Base-by-base conservation (phyloP, 1,140 invertebrate species). In the Leptinotarsa texana region DNA sequence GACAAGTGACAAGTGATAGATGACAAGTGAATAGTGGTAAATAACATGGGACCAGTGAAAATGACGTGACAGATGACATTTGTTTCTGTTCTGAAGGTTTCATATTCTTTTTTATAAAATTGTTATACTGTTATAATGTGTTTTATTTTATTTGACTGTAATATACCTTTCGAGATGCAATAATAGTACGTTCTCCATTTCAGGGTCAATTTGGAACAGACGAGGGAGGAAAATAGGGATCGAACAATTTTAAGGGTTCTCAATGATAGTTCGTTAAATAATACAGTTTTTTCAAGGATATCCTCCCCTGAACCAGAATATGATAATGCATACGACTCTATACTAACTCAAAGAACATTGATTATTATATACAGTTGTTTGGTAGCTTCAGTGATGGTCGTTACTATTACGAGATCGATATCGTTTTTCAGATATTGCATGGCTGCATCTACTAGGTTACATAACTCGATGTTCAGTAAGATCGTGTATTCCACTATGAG, bases 391-490 rank as follows among this genome's bases (percentile, higher is more conserved):
- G 79, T 89, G 18, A 86, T 92, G 3, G 71, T 88, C 3, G 70
- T 91, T 3, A 90, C 91, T 2, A 76, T 93, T 6, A 78, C 88
- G 0, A 84, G 93, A 78, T 93, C 93, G 0, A 88, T 92, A 22
- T 81, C 89, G 8, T 95, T 95, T 83, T 95, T 94, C 81, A 84
- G 88, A 22, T 87, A 93, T 69, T 93, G 93, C 72, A 93, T 95
- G 89, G 87, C 86, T 72, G 91, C 93, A 17, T 81, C 78, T 13
- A 76, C 75, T 5, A 78, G 74, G 13, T 47, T 96, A 1, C 96
- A 98, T 81, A 93, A 97, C 81, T 86, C 85, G 11, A 96, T 98
- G 92, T 97, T 97, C 80, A 85, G 87, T 17, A 92, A 92, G 68
- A 90, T 98, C 1, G 90, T 96, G 27, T 87, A 92, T 11, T 92